A percentile compares a stretch with the other conserved stretches of the same genome.
phyloP scores from a whole-genome alignment of 2,113 vertebrate genomes.

The Naja naja region DNA sequence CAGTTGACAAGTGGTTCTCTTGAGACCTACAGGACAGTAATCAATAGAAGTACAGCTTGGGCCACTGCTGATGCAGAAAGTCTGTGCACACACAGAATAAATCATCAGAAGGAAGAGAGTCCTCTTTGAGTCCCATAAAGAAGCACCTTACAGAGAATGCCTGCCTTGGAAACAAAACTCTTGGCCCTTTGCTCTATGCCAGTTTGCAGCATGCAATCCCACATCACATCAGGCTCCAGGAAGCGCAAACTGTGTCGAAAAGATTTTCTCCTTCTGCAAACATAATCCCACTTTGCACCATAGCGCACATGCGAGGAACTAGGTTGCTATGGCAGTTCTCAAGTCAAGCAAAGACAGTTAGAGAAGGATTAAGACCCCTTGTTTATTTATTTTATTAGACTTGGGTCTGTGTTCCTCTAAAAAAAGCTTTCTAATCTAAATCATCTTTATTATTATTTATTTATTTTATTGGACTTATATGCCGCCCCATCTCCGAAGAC shows the following conservation, averaged over 20 bases:
- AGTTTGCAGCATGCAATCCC: background rate
- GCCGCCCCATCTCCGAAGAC: too few species aligned
- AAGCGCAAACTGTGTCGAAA: background rate
- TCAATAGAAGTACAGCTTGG: conserved; percentile 51
- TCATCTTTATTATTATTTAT: too few species aligned
- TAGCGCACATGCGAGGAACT: background rate
- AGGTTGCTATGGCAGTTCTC: background rate
- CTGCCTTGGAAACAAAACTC: background rate
- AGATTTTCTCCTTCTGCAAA: background rate
- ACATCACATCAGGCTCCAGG: background rate
- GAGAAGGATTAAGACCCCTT: background rate
- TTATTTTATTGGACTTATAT: too few species aligned
- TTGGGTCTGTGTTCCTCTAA: background rate
- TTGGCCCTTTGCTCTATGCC: background rate
- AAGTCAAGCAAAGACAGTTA: background rate
- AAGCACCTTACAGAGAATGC: conserved; percentile 24
- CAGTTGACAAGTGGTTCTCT: conserved; percentile 66
- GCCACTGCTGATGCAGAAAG: conserved; percentile 46
- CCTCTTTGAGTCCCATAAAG: conserved; percentile 41
- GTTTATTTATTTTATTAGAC: background rate
- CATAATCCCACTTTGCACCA: background rate
- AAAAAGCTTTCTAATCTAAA: background rate
- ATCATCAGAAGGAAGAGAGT: conserved; percentile 56
- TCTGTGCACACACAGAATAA: conserved; percentile 51
- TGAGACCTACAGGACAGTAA: conserved; percentile 56